Conservation (phyloP, 2,888 invertebrate species). For the Pachydiplax longipennis region DNA sequence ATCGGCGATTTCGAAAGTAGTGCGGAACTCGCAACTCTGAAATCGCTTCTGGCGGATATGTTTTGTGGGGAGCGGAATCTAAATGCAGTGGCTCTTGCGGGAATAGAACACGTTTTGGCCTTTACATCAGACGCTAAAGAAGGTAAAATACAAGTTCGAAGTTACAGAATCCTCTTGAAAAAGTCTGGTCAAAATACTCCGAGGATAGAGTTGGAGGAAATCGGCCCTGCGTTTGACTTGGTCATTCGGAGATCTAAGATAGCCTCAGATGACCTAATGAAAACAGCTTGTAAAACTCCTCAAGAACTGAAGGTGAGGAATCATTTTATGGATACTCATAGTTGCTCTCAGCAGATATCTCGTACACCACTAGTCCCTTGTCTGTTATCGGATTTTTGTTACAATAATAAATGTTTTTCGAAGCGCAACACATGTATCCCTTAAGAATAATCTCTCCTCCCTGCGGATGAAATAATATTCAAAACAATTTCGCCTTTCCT, state of each 20-base stretch:
- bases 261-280: conserved; percentile 88
- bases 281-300: conserved; percentile 69
- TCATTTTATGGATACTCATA: background rate
- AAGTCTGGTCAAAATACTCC: conserved; percentile 91
- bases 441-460: no score
- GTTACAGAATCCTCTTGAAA: conserved; percentile 81
- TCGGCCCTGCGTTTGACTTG: conserved; percentile 92
- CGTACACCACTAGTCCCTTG: background rate
- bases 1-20: conserved; percentile 85
- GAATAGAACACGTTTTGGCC: conserved; percentile 91
- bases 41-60: conserved; percentile 89
- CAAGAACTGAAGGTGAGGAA: background rate
- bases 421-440: no score
- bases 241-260: conserved; percentile 83
- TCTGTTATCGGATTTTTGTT: no score
- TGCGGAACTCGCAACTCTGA: conserved; percentile 81
- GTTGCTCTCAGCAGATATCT: background rate
- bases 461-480: no score
- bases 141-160: conserved; percentile 79
- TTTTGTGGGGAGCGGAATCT: conserved; percentile 82
- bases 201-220: conserved; percentile 90
- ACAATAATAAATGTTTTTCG: no score
- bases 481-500: background rate
- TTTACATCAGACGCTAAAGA: conserved; percentile 78
- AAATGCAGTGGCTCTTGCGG: conserved; percentile 84